A percentile compares a stretch with the other conserved stretches of the same genome.
phyloP scores from a whole-genome alignment of 2,888 invertebrate genomes.

The Lutraria lutraria region DNA sequence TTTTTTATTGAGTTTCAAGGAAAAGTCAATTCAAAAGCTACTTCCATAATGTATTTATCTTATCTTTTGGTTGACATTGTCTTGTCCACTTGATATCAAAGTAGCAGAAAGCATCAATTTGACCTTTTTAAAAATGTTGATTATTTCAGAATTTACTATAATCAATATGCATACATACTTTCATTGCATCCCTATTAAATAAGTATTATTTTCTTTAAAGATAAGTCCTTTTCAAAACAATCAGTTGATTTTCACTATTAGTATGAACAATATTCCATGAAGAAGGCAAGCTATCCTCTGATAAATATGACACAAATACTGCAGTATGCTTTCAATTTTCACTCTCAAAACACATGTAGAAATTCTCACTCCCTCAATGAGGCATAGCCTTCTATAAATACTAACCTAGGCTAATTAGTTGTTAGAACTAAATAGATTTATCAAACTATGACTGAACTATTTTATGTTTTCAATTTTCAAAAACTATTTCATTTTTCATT shows the following conservation, averaged over 20 bases:
- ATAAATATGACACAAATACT: slow-evolving; percentile 24
- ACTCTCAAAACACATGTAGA: neutral
- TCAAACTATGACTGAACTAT: neutral
- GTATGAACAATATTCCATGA: slow-evolving; percentile 25
- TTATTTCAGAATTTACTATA: neutral
- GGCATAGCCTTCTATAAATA: neutral
- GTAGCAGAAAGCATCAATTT: neutral
- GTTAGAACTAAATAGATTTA: neutral
- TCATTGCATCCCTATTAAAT: neutral
- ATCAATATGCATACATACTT: slow-evolving; percentile 8
- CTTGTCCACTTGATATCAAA: neutral
- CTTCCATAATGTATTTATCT: no score
- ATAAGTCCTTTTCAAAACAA: neutral
- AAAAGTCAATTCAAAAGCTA: no score
- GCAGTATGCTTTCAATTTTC: slow-evolving; percentile 46
- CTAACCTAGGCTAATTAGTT: neutral
- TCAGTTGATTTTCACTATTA: neutral
- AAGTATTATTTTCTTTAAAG: neutral
- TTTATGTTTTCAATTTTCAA: neutral
- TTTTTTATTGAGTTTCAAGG: no score
- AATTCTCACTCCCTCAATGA: neutral
- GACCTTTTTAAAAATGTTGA: neutral
- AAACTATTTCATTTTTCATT: neutral
- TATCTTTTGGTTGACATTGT: neutral
- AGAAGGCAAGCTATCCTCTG: slow-evolving; percentile 39